Conservation (phyloP, 2,113 vertebrate species). For the Rhabdornis inornatus region DNA sequence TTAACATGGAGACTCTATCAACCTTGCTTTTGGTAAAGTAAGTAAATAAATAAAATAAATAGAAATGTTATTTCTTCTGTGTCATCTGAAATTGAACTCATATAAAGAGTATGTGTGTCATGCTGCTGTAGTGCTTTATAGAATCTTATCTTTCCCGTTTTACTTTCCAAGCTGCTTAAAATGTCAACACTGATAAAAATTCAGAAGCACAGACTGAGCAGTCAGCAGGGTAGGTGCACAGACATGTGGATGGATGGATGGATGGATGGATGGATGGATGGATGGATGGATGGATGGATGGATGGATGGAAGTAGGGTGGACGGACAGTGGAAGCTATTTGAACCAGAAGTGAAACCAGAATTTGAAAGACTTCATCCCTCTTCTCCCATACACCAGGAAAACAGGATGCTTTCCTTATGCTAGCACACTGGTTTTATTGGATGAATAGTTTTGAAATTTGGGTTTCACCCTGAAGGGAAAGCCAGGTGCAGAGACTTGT, state of each 20-base stretch:
- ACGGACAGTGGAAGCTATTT: neutral
- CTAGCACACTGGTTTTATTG: neutral
- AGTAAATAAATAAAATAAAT: neutral
- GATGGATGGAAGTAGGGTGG: neutral
- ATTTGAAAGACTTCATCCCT: neutral
- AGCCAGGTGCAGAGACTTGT: neutral
- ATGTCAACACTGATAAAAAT: neutral
- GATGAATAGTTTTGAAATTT: neutral
- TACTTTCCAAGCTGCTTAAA: constrained; percentile 4
- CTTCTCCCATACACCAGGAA: neutral
- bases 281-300: neutral
- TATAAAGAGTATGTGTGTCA: neutral
- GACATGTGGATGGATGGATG: neutral
- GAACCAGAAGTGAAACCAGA: neutral
- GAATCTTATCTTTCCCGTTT: neutral
- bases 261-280: neutral
- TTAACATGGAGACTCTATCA: neutral
- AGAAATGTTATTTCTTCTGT: neutral
- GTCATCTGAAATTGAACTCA: neutral
- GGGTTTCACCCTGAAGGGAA: neutral
- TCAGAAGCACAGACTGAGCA: neutral
- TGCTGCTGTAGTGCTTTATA: neutral
- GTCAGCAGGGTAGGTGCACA: neutral
- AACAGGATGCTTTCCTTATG: neutral
- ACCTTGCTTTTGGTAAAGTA: neutral